These are phyloP conservation scores for Gastrophryne carolinensis DNA, from an alignment of 2,797 vertebrate species.

Conservation along the genomic window DNA sequence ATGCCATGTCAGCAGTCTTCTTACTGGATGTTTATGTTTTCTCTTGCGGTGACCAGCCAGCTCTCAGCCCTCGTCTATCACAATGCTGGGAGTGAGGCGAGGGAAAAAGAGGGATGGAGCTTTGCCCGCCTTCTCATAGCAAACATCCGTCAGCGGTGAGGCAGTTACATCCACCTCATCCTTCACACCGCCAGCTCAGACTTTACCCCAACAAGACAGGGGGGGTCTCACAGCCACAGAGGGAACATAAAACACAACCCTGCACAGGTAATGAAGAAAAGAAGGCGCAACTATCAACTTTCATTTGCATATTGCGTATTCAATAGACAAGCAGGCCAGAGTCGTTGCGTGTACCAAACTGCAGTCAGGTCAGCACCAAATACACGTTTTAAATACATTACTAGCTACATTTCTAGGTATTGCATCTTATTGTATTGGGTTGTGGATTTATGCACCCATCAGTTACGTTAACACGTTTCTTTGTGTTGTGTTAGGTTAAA, in stretches of 20 bases:
- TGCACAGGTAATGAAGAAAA: background rate
- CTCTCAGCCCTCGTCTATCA: slow-evolving; percentile 30
- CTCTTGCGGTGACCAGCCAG: background rate
- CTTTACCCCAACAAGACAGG: background rate
- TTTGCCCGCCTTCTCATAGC: slow-evolving; percentile 40
- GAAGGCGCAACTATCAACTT: background rate
- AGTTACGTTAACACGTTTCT: too few relatives aligned
- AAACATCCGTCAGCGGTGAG: slow-evolving; percentile 42
- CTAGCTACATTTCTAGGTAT: too few relatives aligned
- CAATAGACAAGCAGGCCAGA: too few relatives aligned
- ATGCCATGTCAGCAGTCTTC: slow-evolving; percentile 8
- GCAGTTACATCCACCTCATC: background rate
- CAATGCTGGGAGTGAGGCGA: background rate
- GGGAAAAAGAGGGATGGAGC: slow-evolving; percentile 21
- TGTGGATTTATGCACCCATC: too few relatives aligned
- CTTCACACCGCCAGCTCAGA: background rate
- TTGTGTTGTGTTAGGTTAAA: too few relatives aligned
- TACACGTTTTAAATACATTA: too few relatives aligned
- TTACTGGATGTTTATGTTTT: slow-evolving; percentile 30
- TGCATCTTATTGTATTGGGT: too few relatives aligned
- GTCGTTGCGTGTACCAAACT: too few relatives aligned
- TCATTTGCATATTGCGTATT: background rate
- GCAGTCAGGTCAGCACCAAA: too few relatives aligned
- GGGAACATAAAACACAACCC: background rate
- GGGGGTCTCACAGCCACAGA: background rate